Base-by-base conservation (phyloP, 2,797 vertebrate genomes). In the Clamator glandarius region DNA sequence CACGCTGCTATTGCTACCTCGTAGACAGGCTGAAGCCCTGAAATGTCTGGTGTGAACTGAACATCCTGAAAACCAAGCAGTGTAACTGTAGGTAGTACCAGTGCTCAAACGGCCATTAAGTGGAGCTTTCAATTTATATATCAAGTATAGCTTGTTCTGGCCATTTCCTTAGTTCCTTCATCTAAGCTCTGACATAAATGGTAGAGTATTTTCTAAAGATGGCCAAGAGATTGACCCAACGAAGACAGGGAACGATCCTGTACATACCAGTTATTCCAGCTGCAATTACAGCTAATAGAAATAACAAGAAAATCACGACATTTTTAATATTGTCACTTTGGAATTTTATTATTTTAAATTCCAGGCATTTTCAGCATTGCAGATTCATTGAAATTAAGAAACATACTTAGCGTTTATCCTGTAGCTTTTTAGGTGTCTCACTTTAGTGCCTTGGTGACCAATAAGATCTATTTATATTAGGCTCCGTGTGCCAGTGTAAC, bases 1-100 rank as follows among this genome's bases (percentile, higher is more conserved):
- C 57, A 26, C 8, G 1, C 23, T 76, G 73, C 63, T 77, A 9
- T 48, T 1, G 1, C 52, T 31, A 7, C 21, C 5, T 26, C 19
- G 6, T 1, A 33, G 59, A 26, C 35, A 54, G 52, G 36, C 58
- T 69, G 52, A 12, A 73, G 9, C 51, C 26, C 55, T 36, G 72
- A 44, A 54, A 14, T 15, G 8, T 46, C 25, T 33, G 44, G 3
- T 41, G 63, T 12, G 52, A 68, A 2, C 29, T 36, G 54, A 29
- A 9, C 6, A 4, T 28, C n/a, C 48, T 28, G 19, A 50, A 42
- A 31, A 16, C 4, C 0, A 3, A n/a, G 72, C 36, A 42, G 20
- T 35, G 16, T 15, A 28, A 17, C 18, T 5, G 35, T 13, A 51
- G 63, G 50, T 62, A 31, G 55, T 8, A 10, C 35, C 24, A 4